Evolutionary conservation across 2,888 invertebrate genomes (phyloP), one percentile per base, ranked within the genome.

Genomic region (Linnaemya tessellans): DNA sequence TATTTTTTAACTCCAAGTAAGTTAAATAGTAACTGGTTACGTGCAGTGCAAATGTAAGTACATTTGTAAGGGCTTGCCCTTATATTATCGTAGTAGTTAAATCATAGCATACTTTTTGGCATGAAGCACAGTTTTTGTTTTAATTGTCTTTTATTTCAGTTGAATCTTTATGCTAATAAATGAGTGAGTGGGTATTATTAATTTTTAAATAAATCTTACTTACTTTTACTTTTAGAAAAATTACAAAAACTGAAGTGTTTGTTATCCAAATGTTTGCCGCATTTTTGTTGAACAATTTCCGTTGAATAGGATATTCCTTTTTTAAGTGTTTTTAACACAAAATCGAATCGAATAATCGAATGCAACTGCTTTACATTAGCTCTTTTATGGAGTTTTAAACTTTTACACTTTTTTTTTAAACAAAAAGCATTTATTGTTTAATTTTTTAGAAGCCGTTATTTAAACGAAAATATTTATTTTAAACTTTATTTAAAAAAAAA

Each of bases 221-320:
- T 70, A 70, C 68, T 62, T 54, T 68, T 51, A 5, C 3, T 4
- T 54, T 41, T 60, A 18, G 7, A 41, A 49, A 60, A 15, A 41
- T 18, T 51, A 11, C 8, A 22, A 49, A 30, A 70, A 18, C 2
- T 9, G 30, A 13, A 62, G 15, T 70, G 51, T 79, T 70, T 70
- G 70, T 54, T 79, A 79, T 79, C 70, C 54, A 46, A 67, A 54
- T 77, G 20, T 41, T 51, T 49, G 49, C 41, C 18, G 60, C 78
- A 79, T 79, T 79, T 62, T 78, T 25, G 46, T 18, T 18, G 22
- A 56, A 30, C 22, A 60, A 18, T 22, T 49, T 35, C 22, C 22
- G 56, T 56, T 25, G 56, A 56, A 56, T 58, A 11, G 7, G 46
- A 30, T 38, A 46, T 30, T 30, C 25, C 49, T 49, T 49, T 49